Evolutionary conservation across 2,797 vertebrate species (phyloP), one percentile per base, ranked within the genome.

Genomic region (Myotis planiceps): DNA sequence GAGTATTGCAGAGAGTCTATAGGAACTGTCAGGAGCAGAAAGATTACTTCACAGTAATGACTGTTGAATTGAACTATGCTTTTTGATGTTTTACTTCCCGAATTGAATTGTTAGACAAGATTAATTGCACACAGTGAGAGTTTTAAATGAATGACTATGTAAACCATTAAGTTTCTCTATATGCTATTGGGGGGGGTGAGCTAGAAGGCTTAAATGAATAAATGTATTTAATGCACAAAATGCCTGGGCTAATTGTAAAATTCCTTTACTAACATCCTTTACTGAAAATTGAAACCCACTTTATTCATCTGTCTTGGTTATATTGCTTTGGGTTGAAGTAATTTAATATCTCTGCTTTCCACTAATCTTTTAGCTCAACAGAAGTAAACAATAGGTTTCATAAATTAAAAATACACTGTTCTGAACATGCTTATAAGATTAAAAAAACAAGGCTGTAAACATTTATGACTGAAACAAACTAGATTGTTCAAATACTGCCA

Each of bases 401-500:
- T 98, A 99, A 99, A 99, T 99, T 98, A 98, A 98, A 99, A 98
- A 99, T 98, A 98, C 34, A 98, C 97, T 98, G 98, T 98, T 98
- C 98, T 98, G 98, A 99, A 98, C 98, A 98, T 98, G 98, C 98
- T 98, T 98, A 98, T 98, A 98, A 98, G 98, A 98, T 99, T 98
- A 98, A 98, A 98, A 97, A 98, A 98, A 98, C 98, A 98, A 98
- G 98, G 98, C 98, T 98, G 98, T 99, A 99, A 99, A 98, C 98
- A 98, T 99, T 99, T 99, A 98, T 99, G 98, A 98, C 98, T 98
- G 98, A 99, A 98, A 98, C 98, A 99, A 99, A 98, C 98, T 98
- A 99, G 98, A 98, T 98, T 99, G 98, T 98, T 99, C 98, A 98
- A 98, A 98, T 98, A 98, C 98, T 99, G 99, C 99, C 99, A 99